phyloP scores from a whole-genome alignment of 1,140 invertebrate genomes.

The Cryptotermes secundus region DNA sequence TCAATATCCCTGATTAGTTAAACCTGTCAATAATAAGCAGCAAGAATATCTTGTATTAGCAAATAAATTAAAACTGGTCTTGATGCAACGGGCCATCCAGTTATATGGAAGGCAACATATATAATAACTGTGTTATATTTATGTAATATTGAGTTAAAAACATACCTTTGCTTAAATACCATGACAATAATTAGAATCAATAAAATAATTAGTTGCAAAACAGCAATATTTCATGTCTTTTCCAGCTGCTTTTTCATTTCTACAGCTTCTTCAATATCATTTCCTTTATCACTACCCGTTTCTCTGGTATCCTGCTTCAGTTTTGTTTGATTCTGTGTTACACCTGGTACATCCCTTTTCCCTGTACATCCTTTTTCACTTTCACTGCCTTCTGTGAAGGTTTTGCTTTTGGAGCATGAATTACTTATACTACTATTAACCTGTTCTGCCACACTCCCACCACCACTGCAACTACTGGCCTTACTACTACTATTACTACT shows the following conservation, averaged over 20 bases:
- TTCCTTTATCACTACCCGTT: conserved; percentile 15
- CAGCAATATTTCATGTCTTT: conserved; percentile 9
- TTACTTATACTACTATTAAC: background rate
- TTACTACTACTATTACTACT: background rate
- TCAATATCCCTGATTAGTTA: background rate
- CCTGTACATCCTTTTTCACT: background rate
- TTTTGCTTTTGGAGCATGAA: background rate
- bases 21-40: background rate
- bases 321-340: background rate
- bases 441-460: background rate
- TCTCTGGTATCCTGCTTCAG: background rate
- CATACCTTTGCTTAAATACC: conserved; percentile 4
- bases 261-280: background rate
- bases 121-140: conserved; percentile 19
- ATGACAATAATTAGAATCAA: background rate
- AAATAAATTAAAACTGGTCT: background rate
- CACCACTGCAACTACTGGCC: conserved; percentile 7
- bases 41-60: background rate
- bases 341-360: background rate
- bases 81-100: background rate
- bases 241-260: background rate
- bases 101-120: conserved; percentile 14
- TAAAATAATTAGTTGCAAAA: conserved; percentile 14
- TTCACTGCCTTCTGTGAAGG: background rate
- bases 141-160: conserved; percentile 16